A percentile compares a stretch with the other conserved stretches of the same genome.
phyloP scores from a whole-genome alignment of 2,113 vertebrate genomes.

The Willisornis vidua region DNA sequence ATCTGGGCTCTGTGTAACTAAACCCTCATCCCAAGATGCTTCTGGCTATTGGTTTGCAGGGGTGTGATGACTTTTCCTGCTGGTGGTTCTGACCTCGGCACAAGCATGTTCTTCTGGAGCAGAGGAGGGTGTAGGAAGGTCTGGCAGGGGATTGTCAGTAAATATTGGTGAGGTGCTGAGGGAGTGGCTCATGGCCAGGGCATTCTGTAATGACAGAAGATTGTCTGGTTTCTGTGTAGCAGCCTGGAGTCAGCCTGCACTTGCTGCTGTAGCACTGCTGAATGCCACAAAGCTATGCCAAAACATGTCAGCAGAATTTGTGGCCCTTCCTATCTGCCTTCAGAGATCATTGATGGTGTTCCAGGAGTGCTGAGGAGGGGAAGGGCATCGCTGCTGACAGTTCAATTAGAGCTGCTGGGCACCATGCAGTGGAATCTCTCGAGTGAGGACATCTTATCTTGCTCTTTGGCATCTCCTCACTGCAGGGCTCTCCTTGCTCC shows the following conservation, averaged over 20 bases:
- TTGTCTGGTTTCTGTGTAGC: not conserved
- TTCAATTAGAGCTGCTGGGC: not conserved
- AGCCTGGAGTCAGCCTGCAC: not conserved
- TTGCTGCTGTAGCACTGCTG: not conserved
- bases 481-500: not conserved
- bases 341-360: not conserved
- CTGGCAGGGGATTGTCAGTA: not conserved
- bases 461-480: not conserved
- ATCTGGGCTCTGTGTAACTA: not conserved
- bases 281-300: not conserved
- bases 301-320: not conserved
- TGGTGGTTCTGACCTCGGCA: not conserved
- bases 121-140: not conserved
- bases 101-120: not conserved
- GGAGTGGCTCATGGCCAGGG: not conserved
- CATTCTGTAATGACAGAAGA: rapidly evolving
- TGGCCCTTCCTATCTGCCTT: not conserved
- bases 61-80: not conserved
- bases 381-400: not conserved
- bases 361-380: not conserved
- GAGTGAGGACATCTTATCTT: not conserved
- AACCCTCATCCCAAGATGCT: not conserved
- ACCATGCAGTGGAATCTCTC: not conserved
- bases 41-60: not conserved
- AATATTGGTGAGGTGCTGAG: not conserved